Evolutionary conservation across 2,797 vertebrate species (phyloP).

Genomic region (Carapus acus): DNA sequence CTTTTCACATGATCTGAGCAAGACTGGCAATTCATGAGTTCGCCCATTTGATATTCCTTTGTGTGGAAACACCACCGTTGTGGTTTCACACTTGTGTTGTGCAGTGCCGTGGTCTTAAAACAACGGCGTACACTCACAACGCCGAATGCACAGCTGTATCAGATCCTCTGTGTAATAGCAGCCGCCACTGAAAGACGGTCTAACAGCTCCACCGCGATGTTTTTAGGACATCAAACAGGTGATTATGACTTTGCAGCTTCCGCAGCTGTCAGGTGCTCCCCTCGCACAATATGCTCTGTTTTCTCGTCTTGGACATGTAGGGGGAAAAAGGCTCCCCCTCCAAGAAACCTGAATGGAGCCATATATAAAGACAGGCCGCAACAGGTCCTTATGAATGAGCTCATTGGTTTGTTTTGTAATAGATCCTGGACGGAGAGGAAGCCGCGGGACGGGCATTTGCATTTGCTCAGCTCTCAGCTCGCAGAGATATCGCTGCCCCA

Average conservation of each 20-base stretch:
- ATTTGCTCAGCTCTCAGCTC: not conserved
- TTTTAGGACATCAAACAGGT: slow-evolving; percentile 47
- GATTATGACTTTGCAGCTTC: slow-evolving; percentile 51
- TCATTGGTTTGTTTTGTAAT: slow-evolving; percentile 19
- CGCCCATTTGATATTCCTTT: not conserved
- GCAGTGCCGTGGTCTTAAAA: slow-evolving; percentile 3
- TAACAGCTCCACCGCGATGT: slow-evolving; percentile 21
- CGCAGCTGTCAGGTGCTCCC: slow-evolving; percentile 61
- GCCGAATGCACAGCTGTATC: slow-evolving; percentile 6
- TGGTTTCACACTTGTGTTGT: not conserved
- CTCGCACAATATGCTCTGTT: slow-evolving; percentile 20
- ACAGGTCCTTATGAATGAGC: slow-evolving; percentile 24
- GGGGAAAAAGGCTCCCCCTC: slow-evolving; percentile 16
- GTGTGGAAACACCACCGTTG: not conserved
- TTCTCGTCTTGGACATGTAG: slow-evolving; percentile 29
- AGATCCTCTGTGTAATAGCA: slow-evolving; percentile 24
- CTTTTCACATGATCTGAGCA: too few relatives aligned
- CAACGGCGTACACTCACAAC: slow-evolving; percentile 19
- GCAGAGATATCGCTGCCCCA: not conserved
- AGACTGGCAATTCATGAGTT: not conserved
- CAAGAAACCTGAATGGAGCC: slow-evolving; percentile 37
- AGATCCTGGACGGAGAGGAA: not conserved
- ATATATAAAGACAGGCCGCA: slow-evolving; percentile 20
- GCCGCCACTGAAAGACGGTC: slow-evolving; percentile 37
- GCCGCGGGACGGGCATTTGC: not conserved